These are phyloP conservation scores for Charina bottae DNA, from an alignment of 2,113 vertebrate genomes.

Conservation along the genomic window DNA sequence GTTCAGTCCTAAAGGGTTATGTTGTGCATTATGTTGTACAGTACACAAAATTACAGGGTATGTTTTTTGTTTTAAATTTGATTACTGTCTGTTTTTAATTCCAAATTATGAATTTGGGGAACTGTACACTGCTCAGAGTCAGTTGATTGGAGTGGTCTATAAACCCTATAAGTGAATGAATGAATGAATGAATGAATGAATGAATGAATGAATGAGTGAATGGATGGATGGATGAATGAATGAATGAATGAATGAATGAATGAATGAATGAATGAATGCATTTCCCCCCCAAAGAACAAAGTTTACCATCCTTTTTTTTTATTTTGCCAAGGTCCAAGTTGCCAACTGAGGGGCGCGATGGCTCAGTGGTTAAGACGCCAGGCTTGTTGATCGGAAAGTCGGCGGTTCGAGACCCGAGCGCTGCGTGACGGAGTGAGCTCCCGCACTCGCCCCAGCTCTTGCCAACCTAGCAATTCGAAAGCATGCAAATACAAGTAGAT, in stretches of 20 bases:
- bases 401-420: no score
- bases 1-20: background rate
- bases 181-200: background rate
- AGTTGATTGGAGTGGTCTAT: background rate
- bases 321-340: background rate
- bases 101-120: background rate
- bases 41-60: background rate
- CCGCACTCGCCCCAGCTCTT: no score
- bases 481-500: no score
- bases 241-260: no score
- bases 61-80: background rate
- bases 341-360: no score
- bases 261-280: background rate
- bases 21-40: background rate
- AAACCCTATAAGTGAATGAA: background rate
- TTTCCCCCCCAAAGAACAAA: background rate
- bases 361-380: no score
- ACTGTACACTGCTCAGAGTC: background rate
- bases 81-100: background rate
- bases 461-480: no score
- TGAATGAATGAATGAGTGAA: no score
- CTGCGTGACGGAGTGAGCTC: no score
- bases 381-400: no score
- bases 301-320: background rate
- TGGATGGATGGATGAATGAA: no score